Percentiles rank a stretch among this genome's conserved stretches.
These are phyloP conservation scores for Drosophila robusta DNA, from an alignment of 2,888 invertebrate genomes.

Conservation along the genomic window DNA sequence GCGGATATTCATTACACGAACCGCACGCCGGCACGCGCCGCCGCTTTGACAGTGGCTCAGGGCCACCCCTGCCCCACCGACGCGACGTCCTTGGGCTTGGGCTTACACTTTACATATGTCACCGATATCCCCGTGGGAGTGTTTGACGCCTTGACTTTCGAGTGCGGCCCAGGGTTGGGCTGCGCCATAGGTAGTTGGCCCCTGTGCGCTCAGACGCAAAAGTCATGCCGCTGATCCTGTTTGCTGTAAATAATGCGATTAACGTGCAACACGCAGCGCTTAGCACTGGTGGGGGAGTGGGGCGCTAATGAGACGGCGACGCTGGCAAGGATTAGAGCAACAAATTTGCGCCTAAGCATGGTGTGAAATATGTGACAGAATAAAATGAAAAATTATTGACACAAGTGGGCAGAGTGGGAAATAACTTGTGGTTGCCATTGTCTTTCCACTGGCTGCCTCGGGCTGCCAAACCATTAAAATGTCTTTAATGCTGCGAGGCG, in stretches of 20 bases:
- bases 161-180: constrained; percentile 12
- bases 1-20: constrained; percentile 84
- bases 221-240: constrained; percentile 84
- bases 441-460: constrained; percentile 38
- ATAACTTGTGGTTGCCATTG: constrained; percentile 61
- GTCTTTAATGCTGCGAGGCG: constrained; percentile 70
- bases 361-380: constrained; percentile 63
- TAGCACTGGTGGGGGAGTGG: background rate
- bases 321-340: constrained; percentile 67
- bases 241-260: constrained; percentile 86
- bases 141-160: constrained; percentile 76
- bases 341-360: constrained; percentile 76
- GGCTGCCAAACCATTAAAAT: constrained; percentile 64
- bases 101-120: constrained; percentile 86
- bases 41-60: constrained; percentile 76
- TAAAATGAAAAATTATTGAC: constrained; percentile 56
- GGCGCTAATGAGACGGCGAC: constrained; percentile 69
- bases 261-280: constrained; percentile 80
- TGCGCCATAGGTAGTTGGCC: background rate
- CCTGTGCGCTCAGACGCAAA: constrained; percentile 45
- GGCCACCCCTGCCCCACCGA: constrained; percentile 67
- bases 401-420: constrained; percentile 15
- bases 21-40: constrained; percentile 83
- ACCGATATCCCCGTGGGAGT: constrained; percentile 86
- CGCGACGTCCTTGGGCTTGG: constrained; percentile 51